Base-by-base conservation (phyloP, 2,888 invertebrate species). In the Pantelozetes paolii region DNA sequence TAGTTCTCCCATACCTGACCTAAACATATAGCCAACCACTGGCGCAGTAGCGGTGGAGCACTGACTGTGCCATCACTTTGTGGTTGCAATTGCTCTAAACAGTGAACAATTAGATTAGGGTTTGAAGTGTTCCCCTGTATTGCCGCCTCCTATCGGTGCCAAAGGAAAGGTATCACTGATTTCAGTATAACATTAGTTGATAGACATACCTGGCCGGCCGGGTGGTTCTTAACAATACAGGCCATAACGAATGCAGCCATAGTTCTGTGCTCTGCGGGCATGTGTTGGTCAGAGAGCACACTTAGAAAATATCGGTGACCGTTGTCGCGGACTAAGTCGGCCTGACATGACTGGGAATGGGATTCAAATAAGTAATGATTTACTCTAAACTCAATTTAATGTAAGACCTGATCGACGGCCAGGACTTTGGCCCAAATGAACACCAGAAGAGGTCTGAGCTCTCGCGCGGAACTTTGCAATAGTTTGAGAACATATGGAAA, bases 361-460 rank as follows among this genome's bases (percentile, higher is more conserved):
- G n/a, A n/a, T n/a, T n/a, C n/a, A n/a, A n/a, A n/a, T n/a, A n/a
- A n/a, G n/a, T n/a, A 57, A 57, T 30, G 30, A 50, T 15, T 15
- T 23, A 50, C 26, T 54, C 30, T 5, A n/a, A 28, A 15, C 28
- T 50, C 40, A 23, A 42, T 6, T 71, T 48, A 15, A 23, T 18
- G 26, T 73, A 40, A 71, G 81, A 92, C 93, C 82, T 89, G 90
- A 82, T 99, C 98, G 6, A 97, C 94, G 40, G 97, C 95, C 75
- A 99, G 85, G 79, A 99, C 96, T 85, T 97, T 96, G 23, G 99
- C 96, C 99, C 99, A 99, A 79, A 99, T 97, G 83, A 96, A 97
- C 62, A 98, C 95, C 79, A 99, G 87, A 76, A 95, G 87, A 9
- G 95, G 92, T 75, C 96, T 86, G 78, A 99, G 85, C 82, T 99